Evolutionary conservation across 2,797 vertebrate genomes (phyloP), one percentile per base, ranked within the genome.

Genomic region (Astyanax mexicanus): DNA sequence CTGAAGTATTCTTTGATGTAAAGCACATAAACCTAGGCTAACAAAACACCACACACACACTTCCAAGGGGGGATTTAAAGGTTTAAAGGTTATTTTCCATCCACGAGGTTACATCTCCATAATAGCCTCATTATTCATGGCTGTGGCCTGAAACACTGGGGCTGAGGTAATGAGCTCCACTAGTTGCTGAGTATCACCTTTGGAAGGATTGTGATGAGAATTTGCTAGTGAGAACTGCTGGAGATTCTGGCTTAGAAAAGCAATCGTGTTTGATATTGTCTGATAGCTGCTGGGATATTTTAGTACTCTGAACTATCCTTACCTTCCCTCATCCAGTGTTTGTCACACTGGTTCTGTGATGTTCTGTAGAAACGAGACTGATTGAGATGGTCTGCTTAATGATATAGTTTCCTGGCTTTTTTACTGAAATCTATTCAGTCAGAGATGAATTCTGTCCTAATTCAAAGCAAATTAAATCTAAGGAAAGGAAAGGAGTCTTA

Each of bases 71-170:
- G 84, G 88, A 83, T 82, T 1, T 62, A 87, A 75, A 75, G 68
- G 78, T 80, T 60, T 80, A 75, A 80, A 75, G 86, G 83, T 85
- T 86, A 84, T 85, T 77, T 78, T 81, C 51, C 82, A 85, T 89
- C 85, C 85, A 85, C 74, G 81, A 78, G 82, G 86, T 90, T 89
- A 89, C 70, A 81, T 92, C 91, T 91, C 89, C 88, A 88, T 92
- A 92, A 92, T 91, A 87, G 89, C 85, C 88, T 92, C 90, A 90
- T 93, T 93, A 93, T 92, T 93, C 90, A 91, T 86, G 71, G 52
- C 78, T 47, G 78, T 83, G 84, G 79, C 81, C 80, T 78, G 86
- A 83, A 89, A 90, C 86, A 86, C 88, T 86, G 74, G 74, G 75
- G 74, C 85, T 85, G 83, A 83, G 88, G 88, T 90, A 92, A 92